Evolutionary conservation across 2,888 invertebrate genomes (phyloP), one percentile per base, ranked within the genome.

Genomic region (Polia nebulosa): DNA sequence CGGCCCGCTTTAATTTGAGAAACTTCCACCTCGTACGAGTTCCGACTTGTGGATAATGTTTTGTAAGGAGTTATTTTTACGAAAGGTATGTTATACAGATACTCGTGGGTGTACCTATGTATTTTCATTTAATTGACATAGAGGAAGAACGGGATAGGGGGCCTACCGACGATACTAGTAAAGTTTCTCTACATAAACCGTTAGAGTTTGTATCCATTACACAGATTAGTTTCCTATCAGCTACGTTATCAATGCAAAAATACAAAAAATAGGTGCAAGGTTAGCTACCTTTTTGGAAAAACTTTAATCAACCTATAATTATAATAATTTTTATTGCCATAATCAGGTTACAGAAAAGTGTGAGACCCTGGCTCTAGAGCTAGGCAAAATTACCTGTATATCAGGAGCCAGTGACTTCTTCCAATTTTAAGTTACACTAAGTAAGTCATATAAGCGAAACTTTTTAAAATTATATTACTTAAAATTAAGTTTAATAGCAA

Each of bases 1-100:
- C 44, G 49, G 22, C 32, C 11, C 34, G 49, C 65, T 47, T 71
- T 55, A 61, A 76, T 76, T 65, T 58, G 25, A 39, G 61, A 62
- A 76, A 76, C 51, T 76, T 76, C 4, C 15, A 61, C 41, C 29
- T n/a, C 17, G 32, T 39, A 53, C 27, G 27, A 70, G 56, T 70
- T 39, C 32, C 20, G 27, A 58, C 15, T 49, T 39, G 32, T 20
- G 22, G 22, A 49, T 57, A 34, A 59, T 69, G 56, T 64, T 69
- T 39, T 41, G 76, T 52, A 52, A 56, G 34, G 45, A 59, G n/a
- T 41, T 44, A 34, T 39, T 20, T 55, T 53, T 29, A 41, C 25
- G 7, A 41, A 15, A 47, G 15, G 2, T 39, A 27, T 61, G 6
- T 51, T n/a, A n/a, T n/a, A n/a, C n/a, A n/a, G n/a, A n/a, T n/a